These are phyloP conservation scores for Meteorus colon DNA, from an alignment of 2,888 invertebrate genomes.

Conservation along the genomic window DNA sequence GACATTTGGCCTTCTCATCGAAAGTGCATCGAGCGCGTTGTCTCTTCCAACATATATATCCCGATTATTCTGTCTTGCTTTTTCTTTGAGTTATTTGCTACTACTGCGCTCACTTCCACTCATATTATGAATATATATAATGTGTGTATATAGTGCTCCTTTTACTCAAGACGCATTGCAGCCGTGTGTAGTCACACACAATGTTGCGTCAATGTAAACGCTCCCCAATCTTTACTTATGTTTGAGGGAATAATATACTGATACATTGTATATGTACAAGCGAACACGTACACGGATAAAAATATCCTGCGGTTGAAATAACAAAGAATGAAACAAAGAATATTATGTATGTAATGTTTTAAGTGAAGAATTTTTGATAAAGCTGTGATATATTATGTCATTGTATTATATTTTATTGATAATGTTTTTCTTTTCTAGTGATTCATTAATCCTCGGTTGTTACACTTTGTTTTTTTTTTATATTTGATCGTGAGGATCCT, in stretches of 20 bases:
- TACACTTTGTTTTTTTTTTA: too few relatives aligned
- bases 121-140: neutral
- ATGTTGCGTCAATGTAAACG: constrained; percentile 41
- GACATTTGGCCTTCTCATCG: constrained; percentile 62
- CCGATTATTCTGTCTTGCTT: constrained; percentile 30
- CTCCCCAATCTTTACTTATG: constrained; percentile 25
- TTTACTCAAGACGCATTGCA: neutral
- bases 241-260: constrained; percentile 26
- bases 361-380: neutral
- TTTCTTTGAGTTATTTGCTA: constrained; percentile 4
- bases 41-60: constrained; percentile 21
- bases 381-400: too few relatives aligned
- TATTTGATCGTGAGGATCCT: too few relatives aligned
- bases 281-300: neutral
- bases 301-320: constrained; percentile 24
- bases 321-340: constrained; percentile 13
- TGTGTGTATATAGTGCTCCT: neutral
- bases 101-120: constrained; percentile 25
- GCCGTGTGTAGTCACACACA: neutral
- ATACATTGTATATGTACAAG: constrained; percentile 7
- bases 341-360: constrained; percentile 5
- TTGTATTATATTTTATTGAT: too few relatives aligned
- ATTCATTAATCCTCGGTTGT: too few relatives aligned
- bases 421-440: too few relatives aligned
- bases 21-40: constrained; percentile 66